Base-by-base conservation (phyloP, 2,797 vertebrate genomes). In the Arnoldichthys spilopterus region DNA sequence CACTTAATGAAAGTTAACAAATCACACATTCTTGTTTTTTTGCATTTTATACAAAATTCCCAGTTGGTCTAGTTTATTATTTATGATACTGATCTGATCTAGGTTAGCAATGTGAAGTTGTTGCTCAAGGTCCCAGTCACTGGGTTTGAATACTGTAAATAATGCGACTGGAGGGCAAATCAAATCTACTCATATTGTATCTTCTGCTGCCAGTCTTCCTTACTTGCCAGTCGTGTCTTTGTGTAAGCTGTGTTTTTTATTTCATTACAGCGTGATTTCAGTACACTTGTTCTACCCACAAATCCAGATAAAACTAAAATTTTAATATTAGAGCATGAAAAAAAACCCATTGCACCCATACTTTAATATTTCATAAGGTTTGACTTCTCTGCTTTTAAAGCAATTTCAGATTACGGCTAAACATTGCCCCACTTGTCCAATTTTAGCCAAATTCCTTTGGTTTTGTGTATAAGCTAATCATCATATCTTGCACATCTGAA, bases 361-460 rank as follows among this genome's bases (percentile, higher is more conserved):
- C 32, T 56, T 49, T 24, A 22, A 40, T 49, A 51, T 24, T 53
- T 82, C 12, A 53, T 73, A 69, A 79, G 68, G 68, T 59, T 67
- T 0, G 37, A 53, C 62, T 72, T 71, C 58, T 34, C 37, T 15
- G 63, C 24, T 74, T 62, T 71, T 59, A 56, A 62, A 78, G 58
- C 30, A 58, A 69, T 73, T 74, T 70, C 16, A 54, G 62, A 61
- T 40, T n/a, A 71, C 58, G 78, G 68, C 56, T 80, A n/a, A 74
- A 70, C 40, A 54, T 62, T 20, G 69, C 72, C 74, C 64, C 66
- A 64, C 32, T 22, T 30, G 47, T 73, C 77, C 78, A 83, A 86
- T 84, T 78, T 12, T 37, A 40, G 62, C 74, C 62, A 26, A 73
- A 82, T 47, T 86, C 84, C 88, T 89, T 89, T 89, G 88, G 88